Evolutionary conservation across 2,113 vertebrate genomes (phyloP).

Genomic region (Zosterops borbonicus): DNA sequence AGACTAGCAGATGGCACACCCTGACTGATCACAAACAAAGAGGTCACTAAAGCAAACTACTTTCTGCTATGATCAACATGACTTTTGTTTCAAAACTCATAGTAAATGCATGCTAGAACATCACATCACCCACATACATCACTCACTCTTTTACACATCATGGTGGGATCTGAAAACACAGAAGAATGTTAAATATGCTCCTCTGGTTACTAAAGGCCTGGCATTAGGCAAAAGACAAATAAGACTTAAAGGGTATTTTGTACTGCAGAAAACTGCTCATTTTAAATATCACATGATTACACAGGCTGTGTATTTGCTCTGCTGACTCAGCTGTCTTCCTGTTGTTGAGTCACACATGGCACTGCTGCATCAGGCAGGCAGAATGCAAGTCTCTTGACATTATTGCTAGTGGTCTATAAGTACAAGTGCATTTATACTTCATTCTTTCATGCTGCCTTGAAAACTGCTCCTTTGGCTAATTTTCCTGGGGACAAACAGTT

Average conservation of each 20-base stretch:
- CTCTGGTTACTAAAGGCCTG: neutral
- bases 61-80: neutral
- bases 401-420: neutral
- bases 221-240: neutral
- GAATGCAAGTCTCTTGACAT: neutral
- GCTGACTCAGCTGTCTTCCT: neutral
- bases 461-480: neutral
- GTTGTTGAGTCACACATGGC: neutral
- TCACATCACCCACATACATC: neutral
- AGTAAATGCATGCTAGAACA: neutral
- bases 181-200: slow-evolving; percentile 1
- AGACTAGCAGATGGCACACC: neutral
- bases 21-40: neutral
- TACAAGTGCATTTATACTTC: neutral
- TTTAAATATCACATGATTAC: neutral
- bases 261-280: neutral
- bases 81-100: neutral
- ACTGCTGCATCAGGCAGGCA: neutral
- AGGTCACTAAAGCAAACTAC: neutral
- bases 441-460: neutral
- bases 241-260: neutral
- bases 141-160: slow-evolving; percentile 32
- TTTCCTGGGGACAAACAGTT: neutral
- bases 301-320: neutral
- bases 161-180: slow-evolving; percentile 46